Percentiles rank a stretch among this genome's conserved stretches.
phyloP scores from a whole-genome alignment of 2,797 vertebrate genomes.

The Halcyon chelicuti region DNA sequence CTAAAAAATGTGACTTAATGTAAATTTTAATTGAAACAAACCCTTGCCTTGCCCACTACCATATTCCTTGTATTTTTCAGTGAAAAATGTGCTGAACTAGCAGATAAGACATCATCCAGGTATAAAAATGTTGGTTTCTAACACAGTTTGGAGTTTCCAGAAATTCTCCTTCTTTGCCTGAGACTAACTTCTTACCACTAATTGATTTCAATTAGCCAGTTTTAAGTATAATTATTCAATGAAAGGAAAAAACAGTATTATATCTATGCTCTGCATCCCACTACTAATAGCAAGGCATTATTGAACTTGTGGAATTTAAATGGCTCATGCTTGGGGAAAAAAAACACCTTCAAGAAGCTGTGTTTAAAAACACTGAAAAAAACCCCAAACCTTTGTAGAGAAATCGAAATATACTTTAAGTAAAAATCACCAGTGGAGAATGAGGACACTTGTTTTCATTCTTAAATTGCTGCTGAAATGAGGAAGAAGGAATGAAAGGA shows the following conservation, averaged over 20 bases:
- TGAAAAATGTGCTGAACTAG: neutral
- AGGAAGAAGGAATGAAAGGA: neutral
- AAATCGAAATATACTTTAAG: neutral
- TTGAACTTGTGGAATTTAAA: conserved; percentile 12
- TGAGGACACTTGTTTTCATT: conserved; percentile 1
- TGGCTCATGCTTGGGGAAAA: neutral
- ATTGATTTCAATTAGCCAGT: conserved; percentile 48
- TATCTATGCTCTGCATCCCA: neutral
- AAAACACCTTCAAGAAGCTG: neutral
- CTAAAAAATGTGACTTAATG: neutral
- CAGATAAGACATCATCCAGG: neutral
- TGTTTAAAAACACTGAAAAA: neutral
- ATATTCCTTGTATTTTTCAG: neutral
- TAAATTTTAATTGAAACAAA: neutral
- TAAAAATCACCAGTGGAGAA: conserved; percentile 16
- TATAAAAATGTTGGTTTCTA: neutral
- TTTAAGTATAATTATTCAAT: conserved; percentile 51
- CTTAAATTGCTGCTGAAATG: conserved; percentile 33
- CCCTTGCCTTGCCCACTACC: neutral
- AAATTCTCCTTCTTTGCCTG: neutral
- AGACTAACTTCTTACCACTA: conserved; percentile 37
- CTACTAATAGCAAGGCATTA: neutral
- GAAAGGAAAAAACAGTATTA: conserved; percentile 27
- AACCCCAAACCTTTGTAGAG: rapidly evolving
- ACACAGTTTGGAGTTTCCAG: neutral